Evolutionary conservation across 1,140 invertebrate species (phyloP), one percentile per base, ranked within the genome.

Genomic region (Phymorhynchus buccinoides): DNA sequence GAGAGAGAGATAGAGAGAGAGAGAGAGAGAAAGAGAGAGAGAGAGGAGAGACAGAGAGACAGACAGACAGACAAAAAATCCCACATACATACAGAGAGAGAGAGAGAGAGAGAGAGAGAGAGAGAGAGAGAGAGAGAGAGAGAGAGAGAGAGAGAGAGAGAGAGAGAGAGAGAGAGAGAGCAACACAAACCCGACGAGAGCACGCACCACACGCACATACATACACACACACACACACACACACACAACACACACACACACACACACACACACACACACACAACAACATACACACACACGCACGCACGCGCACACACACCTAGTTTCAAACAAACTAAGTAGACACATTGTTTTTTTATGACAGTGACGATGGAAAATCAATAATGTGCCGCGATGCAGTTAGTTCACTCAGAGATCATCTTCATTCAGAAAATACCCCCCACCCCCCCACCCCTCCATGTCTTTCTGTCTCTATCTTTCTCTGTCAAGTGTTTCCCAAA

Each of bases 101-200:
- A 39, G 2, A 14, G 71, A 52, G 22, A 52, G 12, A 52, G 48
- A 52, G 48, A n/a, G n/a, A 52, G 12, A 52, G 12, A 18, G 48
- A 52, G 1, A 73, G 37, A 39, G 37, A 73, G 71, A 73, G 37
- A 39, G 37, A 73, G 71, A 73, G 30, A 30, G 30, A 30, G 30
- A 66, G 56, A 66, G 71, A 73, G 37, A 39, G 37, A 77, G 73
- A 32, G 41, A 77, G 18, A 42, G 41, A 77, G n/a, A 77, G 41
- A 42, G 18, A 77, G 73, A 77, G 18, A 22, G 41, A 77, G n/a
- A 32, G 41, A 42, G 18, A 77, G 12, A 39, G 18, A 62, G 4
- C 22, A 0, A 27, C 4, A 1, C 56, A 22, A 62, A 22, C 12
- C 6, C 12, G 4, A 22, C 56, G 22, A 52, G 12, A 62, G 27